Conservation (phyloP, 2,797 vertebrate genomes). For the Myotis daubentonii region DNA sequence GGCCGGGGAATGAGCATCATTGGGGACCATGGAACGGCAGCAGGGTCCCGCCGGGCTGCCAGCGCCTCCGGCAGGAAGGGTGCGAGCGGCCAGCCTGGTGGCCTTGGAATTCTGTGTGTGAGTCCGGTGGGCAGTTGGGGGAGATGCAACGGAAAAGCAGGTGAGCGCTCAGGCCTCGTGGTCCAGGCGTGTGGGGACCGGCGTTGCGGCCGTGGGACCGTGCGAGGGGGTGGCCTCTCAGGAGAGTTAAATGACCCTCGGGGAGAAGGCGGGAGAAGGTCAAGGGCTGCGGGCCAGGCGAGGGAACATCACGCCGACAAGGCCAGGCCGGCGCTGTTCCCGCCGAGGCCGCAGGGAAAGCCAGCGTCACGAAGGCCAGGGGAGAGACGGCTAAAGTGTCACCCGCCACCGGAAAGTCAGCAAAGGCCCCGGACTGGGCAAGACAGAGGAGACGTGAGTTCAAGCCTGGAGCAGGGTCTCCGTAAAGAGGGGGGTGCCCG, state of each 20-base stretch:
- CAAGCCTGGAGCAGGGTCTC: not conserved
- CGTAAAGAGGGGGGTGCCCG: too few species aligned
- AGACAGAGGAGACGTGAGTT: too few species aligned
- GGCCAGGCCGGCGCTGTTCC: rapidly evolving
- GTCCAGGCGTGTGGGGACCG: rapidly evolving
- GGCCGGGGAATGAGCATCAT: not conserved
- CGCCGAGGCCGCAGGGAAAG: too few species aligned
- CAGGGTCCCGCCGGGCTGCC: not conserved
- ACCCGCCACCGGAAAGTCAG: rapidly evolving
- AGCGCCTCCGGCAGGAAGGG: rapidly evolving
- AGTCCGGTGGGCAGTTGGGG: slow-evolving; percentile 71
- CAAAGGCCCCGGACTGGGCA: too few species aligned
- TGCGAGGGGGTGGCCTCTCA: not conserved
- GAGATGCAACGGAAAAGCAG: slow-evolving; percentile 48
- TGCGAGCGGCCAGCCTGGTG: rapidly evolving
- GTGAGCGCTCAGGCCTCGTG: not conserved
- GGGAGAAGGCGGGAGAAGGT: not conserved
- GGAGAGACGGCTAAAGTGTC: not conserved
- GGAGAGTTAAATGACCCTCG: not conserved
- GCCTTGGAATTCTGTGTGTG: slow-evolving; percentile 39
- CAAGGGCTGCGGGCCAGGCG: not conserved
- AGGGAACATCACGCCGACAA: not conserved
- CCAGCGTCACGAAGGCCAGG: rapidly evolving
- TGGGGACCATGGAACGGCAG: not conserved
- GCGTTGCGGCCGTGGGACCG: rapidly evolving